Base-by-base conservation (phyloP, 2,113 vertebrate genomes). In the Barnardius zonarius region DNA sequence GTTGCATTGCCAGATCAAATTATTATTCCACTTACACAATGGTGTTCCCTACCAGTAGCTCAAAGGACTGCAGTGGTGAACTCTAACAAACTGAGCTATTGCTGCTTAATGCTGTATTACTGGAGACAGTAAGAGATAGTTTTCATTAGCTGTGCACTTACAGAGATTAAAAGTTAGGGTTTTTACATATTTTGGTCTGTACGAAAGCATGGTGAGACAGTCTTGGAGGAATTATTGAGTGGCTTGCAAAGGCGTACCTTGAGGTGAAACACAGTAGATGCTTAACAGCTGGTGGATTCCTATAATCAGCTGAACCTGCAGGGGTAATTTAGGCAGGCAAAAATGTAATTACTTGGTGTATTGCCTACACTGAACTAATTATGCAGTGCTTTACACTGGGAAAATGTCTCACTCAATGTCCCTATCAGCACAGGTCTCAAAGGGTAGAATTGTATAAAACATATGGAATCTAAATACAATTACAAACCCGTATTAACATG, bases 271-370 rank as follows among this genome's bases (percentile, higher is more conserved):
- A 37, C 20, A 22, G 52, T 41, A 69, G 20, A 28, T 88, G 19
- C 28, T 74, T 83, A 57, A 83, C 5, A 62, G 19, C 35, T 83
- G 59, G 33, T 25, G 69, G 54, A 57, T 82, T 93, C 54, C 44
- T 57, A 28, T 46, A 54, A 52, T 63, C 41, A 49, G 1, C 16
- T 76, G 70, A 93, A 66, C 17, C 3, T 88, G 64, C 12, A 49
- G 28, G 30, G 33, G 30, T 82, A 68, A 76, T 82, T 87, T 73
- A 64, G 57, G 57, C 35, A 76, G 55, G 33, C 11, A 76, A 92
- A 94, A 96, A 85, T 61, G 24, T 79, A 87, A 95, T 95, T 91
- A 85, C 23, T 55, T 85, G 22, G 6, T 89, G 5, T 83, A 66
- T 64, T 73, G 91, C 48, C 41, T 68, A 48, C 17, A 31, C 23